phyloP scores from a whole-genome alignment of 2,797 vertebrate species.

The Florisuga fusca region DNA sequence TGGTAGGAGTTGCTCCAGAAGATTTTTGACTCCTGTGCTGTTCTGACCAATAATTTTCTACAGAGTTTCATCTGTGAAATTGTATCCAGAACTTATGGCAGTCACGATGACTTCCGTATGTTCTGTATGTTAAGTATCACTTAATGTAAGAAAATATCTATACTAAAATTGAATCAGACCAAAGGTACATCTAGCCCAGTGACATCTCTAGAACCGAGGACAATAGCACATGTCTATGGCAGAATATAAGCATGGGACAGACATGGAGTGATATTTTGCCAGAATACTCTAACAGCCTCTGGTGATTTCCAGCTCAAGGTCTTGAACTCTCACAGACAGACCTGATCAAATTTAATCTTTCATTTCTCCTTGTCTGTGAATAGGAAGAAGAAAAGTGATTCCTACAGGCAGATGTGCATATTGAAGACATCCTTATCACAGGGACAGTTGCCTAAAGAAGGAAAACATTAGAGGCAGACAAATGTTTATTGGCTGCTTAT shows the following conservation, averaged over 20 bases:
- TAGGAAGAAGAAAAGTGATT: not conserved
- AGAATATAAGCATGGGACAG: not conserved
- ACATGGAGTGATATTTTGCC: not conserved
- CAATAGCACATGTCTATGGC: not conserved
- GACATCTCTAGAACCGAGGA: not conserved
- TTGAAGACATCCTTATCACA: not conserved
- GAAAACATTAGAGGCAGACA: not conserved
- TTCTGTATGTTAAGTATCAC: too few species aligned
- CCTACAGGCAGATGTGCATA: not conserved
- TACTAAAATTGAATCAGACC: not conserved
- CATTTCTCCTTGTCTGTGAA: not conserved
- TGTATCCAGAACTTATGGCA: not conserved
- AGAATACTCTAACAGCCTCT: not conserved
- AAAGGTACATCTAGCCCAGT: not conserved
- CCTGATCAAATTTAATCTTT: conserved; percentile 26
- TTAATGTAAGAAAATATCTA: not conserved
- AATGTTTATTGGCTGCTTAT: conserved; percentile 42
- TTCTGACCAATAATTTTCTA: not conserved
- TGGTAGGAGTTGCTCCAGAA: not conserved
- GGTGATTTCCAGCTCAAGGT: not conserved
- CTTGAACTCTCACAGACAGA: not conserved
- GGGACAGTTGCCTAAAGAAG: conserved; percentile 28
- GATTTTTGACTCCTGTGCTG: not conserved
- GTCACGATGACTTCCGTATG: too few species aligned
- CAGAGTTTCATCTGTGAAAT: not conserved